Percentiles rank a stretch among this genome's conserved stretches.
Evolutionary conservation across 2,888 invertebrate species (phyloP).

Genomic region (Acronicta aceris): DNA sequence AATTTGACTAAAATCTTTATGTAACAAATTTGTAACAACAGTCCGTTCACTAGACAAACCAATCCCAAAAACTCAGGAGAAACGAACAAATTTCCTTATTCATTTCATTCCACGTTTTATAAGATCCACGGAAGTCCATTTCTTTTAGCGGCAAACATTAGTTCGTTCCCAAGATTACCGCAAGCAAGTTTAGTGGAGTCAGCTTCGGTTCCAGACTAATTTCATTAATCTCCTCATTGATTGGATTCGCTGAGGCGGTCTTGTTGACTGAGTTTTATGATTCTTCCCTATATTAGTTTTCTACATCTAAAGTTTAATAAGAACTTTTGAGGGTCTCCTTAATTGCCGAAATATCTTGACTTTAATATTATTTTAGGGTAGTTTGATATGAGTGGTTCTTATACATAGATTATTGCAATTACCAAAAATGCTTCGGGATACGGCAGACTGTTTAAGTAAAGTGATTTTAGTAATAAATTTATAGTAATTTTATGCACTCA

Average conservation of each 20-base stretch:
- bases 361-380: conserved; percentile 1
- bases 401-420: too few relatives aligned
- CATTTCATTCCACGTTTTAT: conserved; percentile 1
- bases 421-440: neutral
- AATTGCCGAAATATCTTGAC: conserved; percentile 30
- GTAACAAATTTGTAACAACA: too few relatives aligned
- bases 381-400: too few relatives aligned
- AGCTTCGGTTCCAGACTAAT: conserved; percentile 68
- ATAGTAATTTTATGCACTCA: too few relatives aligned
- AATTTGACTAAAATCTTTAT: too few relatives aligned
- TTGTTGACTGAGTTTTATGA: conserved; percentile 50
- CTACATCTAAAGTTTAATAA: conserved; percentile 30
- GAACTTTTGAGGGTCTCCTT: conserved; percentile 41
- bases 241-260: conserved; percentile 63
- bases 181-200: conserved; percentile 59
- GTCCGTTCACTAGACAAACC: too few relatives aligned
- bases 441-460: neutral
- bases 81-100: neutral
- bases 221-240: conserved; percentile 76
- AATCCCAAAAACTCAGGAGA: neutral
- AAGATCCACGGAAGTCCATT: conserved; percentile 17
- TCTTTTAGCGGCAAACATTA: conserved; percentile 31
- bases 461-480: too few relatives aligned
- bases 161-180: conserved; percentile 62
- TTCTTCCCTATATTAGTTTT: conserved; percentile 47